Evolutionary conservation across 2,797 vertebrate species (phyloP).

Genomic region (Ceyx erithaca): DNA sequence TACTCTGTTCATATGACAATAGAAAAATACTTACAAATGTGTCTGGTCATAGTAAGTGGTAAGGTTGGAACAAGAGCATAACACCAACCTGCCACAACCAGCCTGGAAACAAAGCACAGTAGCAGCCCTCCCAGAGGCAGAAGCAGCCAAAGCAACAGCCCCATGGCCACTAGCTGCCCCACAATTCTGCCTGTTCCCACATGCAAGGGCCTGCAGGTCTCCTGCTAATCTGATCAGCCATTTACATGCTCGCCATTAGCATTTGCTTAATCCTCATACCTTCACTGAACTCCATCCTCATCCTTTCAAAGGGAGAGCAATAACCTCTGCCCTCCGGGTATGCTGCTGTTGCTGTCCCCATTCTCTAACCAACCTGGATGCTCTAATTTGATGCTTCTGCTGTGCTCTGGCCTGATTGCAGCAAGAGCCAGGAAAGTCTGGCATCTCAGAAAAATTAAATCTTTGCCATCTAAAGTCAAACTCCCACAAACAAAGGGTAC

Average conservation of each 20-base stretch:
- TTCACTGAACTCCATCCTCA: constrained; percentile 13
- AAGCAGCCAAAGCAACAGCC: neutral
- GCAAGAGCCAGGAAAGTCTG: neutral
- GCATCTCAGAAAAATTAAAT: neutral
- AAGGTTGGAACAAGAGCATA: neutral
- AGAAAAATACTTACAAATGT: neutral
- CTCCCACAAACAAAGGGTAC: neutral
- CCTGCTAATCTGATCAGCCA: constrained; percentile 48
- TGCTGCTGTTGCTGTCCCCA: neutral
- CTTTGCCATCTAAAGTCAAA: neutral
- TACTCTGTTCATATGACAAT: neutral
- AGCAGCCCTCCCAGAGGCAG: neutral
- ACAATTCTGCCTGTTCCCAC: constrained; percentile 27
- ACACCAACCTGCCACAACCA: neutral
- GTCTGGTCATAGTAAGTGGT: neutral
- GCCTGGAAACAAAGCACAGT: neutral
- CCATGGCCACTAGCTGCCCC: neutral
- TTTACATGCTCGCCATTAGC: neutral
- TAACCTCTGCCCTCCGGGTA: constrained; percentile 21
- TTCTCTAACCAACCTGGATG: neutral
- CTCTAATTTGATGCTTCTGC: neutral
- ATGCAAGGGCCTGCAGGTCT: constrained; percentile 1
- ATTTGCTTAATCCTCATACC: constrained; percentile 64
- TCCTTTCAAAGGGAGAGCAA: constrained; percentile 36
- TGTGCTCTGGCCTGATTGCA: neutral